Evolutionary conservation across 2,797 vertebrate species (phyloP).

Genomic region (Galago senegalensis): DNA sequence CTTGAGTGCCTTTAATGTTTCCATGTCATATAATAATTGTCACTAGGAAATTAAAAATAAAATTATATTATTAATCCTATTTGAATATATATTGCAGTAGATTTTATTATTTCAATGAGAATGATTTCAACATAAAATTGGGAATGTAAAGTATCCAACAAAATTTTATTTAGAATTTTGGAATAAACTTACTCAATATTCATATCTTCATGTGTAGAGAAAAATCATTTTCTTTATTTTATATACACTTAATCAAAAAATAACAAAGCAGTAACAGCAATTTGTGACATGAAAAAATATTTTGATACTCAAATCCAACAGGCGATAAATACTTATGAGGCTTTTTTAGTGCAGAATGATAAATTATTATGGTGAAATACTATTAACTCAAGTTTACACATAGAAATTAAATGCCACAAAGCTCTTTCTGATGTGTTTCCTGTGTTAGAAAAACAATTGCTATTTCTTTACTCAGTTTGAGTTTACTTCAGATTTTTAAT

Average conservation of each 20-base stretch:
- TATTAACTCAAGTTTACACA: conserved; percentile 43
- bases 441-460: conserved; percentile 16
- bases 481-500: conserved; percentile 76
- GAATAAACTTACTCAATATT: neutral
- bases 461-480: conserved; percentile 70
- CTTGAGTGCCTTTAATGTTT: neutral
- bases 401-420: conserved; percentile 57
- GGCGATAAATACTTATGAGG: neutral
- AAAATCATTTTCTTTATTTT: neutral
- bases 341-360: neutral
- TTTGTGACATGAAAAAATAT: neutral
- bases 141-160: neutral
- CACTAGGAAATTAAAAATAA: neutral
- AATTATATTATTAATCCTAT: neutral
- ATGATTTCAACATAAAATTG: neutral
- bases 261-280: neutral
- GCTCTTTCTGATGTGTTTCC: neutral
- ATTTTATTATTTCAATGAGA: neutral
- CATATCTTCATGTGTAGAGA: neutral
- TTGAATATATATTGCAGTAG: neutral
- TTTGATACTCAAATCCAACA: neutral
- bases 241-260: neutral
- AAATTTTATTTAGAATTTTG: neutral
- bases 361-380: conserved; percentile 36
- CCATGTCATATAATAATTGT: neutral